Percentiles rank a stretch among this genome's conserved stretches.
These are phyloP conservation scores for Dasysyrphus albostriatus DNA, from an alignment of 2,888 invertebrate genomes.

Conservation along the genomic window DNA sequence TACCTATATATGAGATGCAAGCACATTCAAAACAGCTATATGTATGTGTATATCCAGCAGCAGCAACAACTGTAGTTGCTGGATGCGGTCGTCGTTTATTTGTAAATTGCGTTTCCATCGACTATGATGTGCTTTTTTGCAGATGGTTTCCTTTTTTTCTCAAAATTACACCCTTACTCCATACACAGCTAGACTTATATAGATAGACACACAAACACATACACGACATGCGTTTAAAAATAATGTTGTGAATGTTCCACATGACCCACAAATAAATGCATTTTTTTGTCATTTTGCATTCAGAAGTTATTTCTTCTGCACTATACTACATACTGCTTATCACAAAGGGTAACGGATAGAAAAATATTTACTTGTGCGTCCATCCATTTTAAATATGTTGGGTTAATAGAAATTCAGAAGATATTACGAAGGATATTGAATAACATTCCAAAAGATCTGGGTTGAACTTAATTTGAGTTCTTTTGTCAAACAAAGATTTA, in stretches of 20 bases:
- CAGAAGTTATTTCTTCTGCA: constrained; percentile 17
- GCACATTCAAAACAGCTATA: constrained; percentile 25
- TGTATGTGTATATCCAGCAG: not conserved
- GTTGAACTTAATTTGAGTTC: constrained; percentile 56
- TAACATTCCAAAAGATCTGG: constrained; percentile 54
- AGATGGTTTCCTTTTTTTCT: constrained; percentile 25
- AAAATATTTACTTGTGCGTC: constrained; percentile 1
- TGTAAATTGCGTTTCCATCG: constrained; percentile 71
- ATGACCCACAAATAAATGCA: constrained; percentile 70
- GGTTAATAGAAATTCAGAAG: constrained; percentile 54
- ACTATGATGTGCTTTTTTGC: constrained; percentile 29
- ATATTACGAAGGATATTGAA: constrained; percentile 60
- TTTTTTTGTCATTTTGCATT: constrained; percentile 40
- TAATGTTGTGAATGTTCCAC: constrained; percentile 50
- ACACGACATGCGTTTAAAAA: constrained; percentile 12
- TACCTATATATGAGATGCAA: constrained; percentile 4
- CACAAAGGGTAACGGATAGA: constrained; percentile 47
- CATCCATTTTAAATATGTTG: constrained; percentile 30
- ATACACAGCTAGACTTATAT: not conserved
- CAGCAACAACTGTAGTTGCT: not conserved
- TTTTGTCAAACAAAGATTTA: constrained; percentile 35
- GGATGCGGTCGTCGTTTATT: constrained; percentile 55
- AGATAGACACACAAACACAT: not conserved
- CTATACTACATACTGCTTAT: constrained; percentile 44
- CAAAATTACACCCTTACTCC: constrained; percentile 32